These are phyloP conservation scores for Lycopodina hypogea DNA, from an alignment of 37 sponge, comb jelly and placozoan genomes.

Conservation along the genomic window DNA sequence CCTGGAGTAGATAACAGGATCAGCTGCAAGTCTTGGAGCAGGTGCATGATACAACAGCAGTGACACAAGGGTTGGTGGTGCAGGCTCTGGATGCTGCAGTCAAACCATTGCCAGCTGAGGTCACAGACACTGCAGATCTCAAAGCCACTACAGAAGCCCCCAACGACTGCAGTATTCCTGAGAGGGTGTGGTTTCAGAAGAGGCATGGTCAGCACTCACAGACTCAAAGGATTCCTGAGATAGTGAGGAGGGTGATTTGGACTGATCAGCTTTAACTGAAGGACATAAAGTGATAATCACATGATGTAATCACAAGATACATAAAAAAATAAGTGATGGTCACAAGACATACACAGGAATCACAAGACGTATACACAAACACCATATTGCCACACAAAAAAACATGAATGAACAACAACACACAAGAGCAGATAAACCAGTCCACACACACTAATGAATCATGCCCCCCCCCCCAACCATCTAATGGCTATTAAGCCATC, in stretches of 20 bases:
- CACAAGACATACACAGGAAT: too few species aligned
- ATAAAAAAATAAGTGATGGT: too few species aligned
- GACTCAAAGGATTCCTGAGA: constrained; percentile 9
- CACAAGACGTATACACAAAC: too few species aligned
- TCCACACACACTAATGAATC: too few species aligned
- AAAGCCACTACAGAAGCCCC: neutral
- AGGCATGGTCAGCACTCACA: neutral
- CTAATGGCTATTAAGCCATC: too few species aligned
- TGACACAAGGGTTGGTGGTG: constrained; percentile 77
- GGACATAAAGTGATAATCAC: neutral
- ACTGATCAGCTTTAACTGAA: constrained; percentile 42
- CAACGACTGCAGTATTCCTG: neutral
- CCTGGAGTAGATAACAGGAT: constrained; percentile 86
- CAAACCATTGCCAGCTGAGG: neutral
- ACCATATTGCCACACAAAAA: too few species aligned
- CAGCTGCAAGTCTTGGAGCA: constrained; percentile 86
- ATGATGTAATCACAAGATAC: neutral
- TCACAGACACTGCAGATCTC: neutral
- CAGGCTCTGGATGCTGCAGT: constrained; percentile 7
- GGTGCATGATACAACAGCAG: constrained; percentile 88
- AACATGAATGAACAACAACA: too few species aligned
- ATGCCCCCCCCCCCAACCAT: too few species aligned
- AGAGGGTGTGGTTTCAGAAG: neutral
- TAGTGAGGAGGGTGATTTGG: constrained; percentile 17
- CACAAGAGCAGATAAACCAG: too few species aligned